Evolutionary conservation across 2,888 invertebrate genomes (phyloP).

Genomic region (Amphipyra berbera): DNA sequence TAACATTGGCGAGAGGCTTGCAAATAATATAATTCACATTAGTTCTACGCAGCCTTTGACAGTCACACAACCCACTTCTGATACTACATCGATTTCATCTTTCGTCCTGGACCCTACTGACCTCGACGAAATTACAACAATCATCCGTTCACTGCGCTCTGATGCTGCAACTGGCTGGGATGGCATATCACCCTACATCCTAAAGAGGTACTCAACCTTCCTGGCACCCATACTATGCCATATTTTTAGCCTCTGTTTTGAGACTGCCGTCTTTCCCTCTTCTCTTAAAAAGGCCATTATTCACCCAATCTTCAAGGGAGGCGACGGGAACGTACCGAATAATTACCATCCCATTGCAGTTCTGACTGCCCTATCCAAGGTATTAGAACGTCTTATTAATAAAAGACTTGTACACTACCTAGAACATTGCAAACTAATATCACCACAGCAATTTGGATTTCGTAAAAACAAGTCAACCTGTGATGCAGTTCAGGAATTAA

Average conservation of each 20-base stretch:
- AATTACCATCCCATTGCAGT: background rate
- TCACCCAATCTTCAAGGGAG: conserved; percentile 1
- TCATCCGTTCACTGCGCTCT: no score
- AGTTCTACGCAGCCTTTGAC: no score
- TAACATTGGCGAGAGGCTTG: no score
- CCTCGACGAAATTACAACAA: no score
- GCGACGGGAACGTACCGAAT: background rate
- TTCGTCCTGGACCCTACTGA: no score
- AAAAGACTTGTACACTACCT: background rate
- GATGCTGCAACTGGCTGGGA: background rate
- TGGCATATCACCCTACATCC: background rate
- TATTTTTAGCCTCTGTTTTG: background rate
- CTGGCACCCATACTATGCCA: background rate
- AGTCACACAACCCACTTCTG: no score
- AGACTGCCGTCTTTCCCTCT: background rate
- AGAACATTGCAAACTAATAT: background rate
- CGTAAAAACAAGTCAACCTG: background rate
- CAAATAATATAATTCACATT: no score
- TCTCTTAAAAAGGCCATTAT: background rate
- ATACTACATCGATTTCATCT: no score
- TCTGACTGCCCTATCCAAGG: background rate
- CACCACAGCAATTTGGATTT: background rate
- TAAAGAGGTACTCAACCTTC: background rate
- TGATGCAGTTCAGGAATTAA: no score
- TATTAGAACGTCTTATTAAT: background rate